Conservation (phyloP, 2,113 vertebrate species). For the Naja naja region DNA sequence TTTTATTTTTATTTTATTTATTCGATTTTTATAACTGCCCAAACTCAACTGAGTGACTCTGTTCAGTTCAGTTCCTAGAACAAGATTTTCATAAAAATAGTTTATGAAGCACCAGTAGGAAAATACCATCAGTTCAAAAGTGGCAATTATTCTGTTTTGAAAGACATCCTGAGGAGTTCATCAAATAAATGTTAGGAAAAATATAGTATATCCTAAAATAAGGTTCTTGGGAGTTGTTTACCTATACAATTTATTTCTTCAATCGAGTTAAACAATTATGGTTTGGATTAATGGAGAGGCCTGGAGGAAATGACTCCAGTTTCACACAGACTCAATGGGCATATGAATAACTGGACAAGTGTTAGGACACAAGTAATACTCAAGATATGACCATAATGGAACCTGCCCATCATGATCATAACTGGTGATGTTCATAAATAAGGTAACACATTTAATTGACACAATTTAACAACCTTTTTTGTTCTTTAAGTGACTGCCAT, state of each 20-base stretch:
- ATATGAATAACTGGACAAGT: not conserved
- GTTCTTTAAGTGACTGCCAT: not conserved
- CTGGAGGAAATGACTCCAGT: not conserved
- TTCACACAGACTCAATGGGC: not conserved
- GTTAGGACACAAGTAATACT: not conserved
- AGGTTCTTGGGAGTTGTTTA: not conserved
- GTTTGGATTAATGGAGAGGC: not conserved
- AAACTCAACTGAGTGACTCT: not conserved
- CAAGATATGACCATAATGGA: not conserved
- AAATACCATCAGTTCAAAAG: not conserved
- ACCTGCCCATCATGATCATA: too few species aligned
- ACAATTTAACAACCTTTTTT: not conserved
- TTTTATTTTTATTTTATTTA: not conserved
- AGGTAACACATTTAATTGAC: too few species aligned
- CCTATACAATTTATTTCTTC: not conserved
- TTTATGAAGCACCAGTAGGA: not conserved
- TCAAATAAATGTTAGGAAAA: not conserved
- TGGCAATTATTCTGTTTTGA: not conserved
- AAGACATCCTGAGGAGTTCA: not conserved
- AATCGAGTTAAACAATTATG: not conserved
- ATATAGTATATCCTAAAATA: not conserved
- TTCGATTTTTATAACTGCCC: not conserved
- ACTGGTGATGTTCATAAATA: not conserved
- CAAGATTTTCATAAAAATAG: not conserved
- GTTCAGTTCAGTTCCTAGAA: not conserved